Evolutionary conservation across 2,797 vertebrate genomes (phyloP).

Genomic region (Falco peregrinus): DNA sequence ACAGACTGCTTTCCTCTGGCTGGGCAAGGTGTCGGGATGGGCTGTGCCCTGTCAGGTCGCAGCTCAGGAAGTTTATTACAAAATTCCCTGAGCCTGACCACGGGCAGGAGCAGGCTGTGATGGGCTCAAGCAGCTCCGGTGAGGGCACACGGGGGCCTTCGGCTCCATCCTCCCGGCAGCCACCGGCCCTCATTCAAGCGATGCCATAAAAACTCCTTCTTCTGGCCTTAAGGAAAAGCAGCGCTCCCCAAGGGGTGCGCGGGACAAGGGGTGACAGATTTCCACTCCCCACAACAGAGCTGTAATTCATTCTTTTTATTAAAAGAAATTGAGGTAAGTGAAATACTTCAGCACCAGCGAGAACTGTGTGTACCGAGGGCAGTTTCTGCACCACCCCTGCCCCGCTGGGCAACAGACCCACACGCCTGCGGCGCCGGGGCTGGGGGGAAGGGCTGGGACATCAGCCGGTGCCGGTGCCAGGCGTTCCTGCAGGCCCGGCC

Average conservation of each 20-base stretch:
- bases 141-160: accelerated
- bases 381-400: not conserved
- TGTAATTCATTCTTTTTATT: conserved; percentile 53
- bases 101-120: not conserved
- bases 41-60: not conserved
- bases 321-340: conserved; percentile 69
- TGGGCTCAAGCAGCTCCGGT: not conserved
- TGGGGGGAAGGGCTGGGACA: not conserved
- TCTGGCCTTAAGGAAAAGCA: not conserved
- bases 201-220: not conserved
- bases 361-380: not conserved
- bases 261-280: not conserved
- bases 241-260: not conserved
- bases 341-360: conserved; percentile 45
- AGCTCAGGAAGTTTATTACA: not conserved
- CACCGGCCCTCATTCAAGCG: not conserved
- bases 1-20: not conserved
- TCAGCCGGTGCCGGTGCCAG: not conserved
- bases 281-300: not conserved
- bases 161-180: not conserved
- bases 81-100: accelerated
- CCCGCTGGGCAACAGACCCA: not conserved
- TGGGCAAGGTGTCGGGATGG: accelerated
- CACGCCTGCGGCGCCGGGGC: not conserved
- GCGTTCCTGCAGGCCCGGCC: not conserved